Conservation (phyloP, 2,888 invertebrate species). For the Sarcophaga variegata region DNA sequence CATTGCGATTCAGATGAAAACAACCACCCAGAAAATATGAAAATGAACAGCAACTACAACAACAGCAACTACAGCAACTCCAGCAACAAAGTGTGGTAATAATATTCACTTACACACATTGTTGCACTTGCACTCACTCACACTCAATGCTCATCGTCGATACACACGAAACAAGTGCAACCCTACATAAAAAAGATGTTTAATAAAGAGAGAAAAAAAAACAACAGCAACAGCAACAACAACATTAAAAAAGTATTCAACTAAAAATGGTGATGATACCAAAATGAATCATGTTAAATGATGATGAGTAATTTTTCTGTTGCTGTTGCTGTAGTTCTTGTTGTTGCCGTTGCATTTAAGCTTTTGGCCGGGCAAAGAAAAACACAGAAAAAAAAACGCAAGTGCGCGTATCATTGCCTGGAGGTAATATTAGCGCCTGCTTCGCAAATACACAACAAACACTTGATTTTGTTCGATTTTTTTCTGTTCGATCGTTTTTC, state of each 20-base stretch:
- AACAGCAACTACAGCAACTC: constrained; percentile 7
- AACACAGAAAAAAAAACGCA: constrained; percentile 52
- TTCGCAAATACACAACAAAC: constrained; percentile 54
- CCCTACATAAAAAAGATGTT: constrained; percentile 29
- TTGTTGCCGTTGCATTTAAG: constrained; percentile 23
- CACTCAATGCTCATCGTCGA: background rate
- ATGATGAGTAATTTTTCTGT: constrained; percentile 41
- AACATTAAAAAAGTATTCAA: constrained; percentile 1
- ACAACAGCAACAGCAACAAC: too few species aligned
- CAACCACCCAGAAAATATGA: constrained; percentile 65
- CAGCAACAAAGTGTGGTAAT: constrained; percentile 59
- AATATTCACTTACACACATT: constrained; percentile 66
- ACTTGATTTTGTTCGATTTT: constrained; percentile 25
- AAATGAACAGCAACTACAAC: constrained; percentile 49
- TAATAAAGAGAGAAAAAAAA: background rate
- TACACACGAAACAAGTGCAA: constrained; percentile 10
- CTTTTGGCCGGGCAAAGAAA: constrained; percentile 27
- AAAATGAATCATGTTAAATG: constrained; percentile 49
- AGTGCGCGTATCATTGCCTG: constrained; percentile 68
- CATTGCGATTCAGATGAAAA: constrained; percentile 35
- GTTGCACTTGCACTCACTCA: constrained; percentile 46
- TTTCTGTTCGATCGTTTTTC: background rate
- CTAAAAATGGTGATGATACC: constrained; percentile 57
- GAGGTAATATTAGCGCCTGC: constrained; percentile 72
- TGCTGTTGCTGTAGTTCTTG: constrained; percentile 9